Conservation (phyloP, 92 coral and sea anemone genomes). For the Paragorgia papillata region DNA sequence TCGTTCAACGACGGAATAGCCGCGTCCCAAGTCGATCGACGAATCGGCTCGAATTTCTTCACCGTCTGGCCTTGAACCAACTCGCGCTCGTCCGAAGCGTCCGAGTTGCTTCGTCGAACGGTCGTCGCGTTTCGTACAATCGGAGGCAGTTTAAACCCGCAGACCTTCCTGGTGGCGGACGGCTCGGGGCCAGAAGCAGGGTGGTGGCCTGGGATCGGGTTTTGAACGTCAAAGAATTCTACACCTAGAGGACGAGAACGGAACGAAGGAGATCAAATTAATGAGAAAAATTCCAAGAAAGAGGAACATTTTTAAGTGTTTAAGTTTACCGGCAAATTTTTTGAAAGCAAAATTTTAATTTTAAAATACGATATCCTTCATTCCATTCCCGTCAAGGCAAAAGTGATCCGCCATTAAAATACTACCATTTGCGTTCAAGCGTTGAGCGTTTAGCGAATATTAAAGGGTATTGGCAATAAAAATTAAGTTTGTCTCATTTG, state of each 20-base stretch:
- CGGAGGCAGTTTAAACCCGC: slow-evolving; percentile 85
- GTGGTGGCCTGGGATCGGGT: slow-evolving; percentile 17
- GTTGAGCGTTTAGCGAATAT: too few species aligned
- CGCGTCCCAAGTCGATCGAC: slow-evolving; percentile 27
- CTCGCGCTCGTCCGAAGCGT: slow-evolving; percentile 64
- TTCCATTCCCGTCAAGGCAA: slow-evolving; percentile 21
- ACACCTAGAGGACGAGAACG: slow-evolving; percentile 47
- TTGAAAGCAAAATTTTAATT: too few species aligned
- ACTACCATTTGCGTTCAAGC: too few species aligned
- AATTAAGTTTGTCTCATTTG: too few species aligned
- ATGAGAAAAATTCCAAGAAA: neutral
- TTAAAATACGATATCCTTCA: slow-evolving; percentile 11
- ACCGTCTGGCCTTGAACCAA: slow-evolving; percentile 81
- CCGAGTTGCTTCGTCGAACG: slow-evolving; percentile 69
- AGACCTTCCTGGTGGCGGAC: slow-evolving; percentile 1
- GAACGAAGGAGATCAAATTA: slow-evolving; percentile 38
- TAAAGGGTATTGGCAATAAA: too few species aligned
- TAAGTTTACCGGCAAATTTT: too few species aligned
- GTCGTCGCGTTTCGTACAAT: slow-evolving; percentile 88
- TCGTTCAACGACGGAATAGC: neutral
- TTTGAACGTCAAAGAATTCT: slow-evolving; percentile 9
- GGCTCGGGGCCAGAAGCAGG: slow-evolving; percentile 3
- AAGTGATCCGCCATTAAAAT: too few species aligned
- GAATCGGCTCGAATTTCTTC: slow-evolving; percentile 70
- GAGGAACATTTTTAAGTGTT: neutral